Evolutionary conservation across 2,888 invertebrate genomes (phyloP), one percentile per base, ranked within the genome.

Genomic region (Drosophila affinis): DNA sequence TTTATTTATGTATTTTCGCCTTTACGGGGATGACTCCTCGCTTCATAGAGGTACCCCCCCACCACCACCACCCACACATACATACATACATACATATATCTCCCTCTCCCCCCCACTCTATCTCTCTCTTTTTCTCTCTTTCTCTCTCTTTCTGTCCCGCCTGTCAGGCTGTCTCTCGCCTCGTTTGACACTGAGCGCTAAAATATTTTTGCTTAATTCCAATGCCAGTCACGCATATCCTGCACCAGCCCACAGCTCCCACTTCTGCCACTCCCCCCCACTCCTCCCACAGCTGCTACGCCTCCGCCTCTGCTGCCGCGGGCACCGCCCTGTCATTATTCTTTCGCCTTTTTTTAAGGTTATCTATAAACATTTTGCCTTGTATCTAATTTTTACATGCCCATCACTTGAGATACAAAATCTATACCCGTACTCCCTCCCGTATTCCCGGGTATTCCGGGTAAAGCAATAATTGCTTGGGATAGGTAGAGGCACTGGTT

Each of bases 181-280:
- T 63, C 76, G 71, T 76, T 88, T 88, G 81, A 78, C 85, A 88
- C 79, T 64, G 71, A 79, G 55, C 61, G 64, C 72, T 68, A 62
- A 68, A 75, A 77, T 56, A 72, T 60, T 73, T 84, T 64, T 83
- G 81, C 81, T 88, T 85, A 81, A 85, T 85, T 88, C 79, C 73
- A 65, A 87, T 88, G 80, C 86, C 69, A 87, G 86, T 87, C 86
- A 87, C 89, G 86, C 89, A 82, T 87, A 87, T 87, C 86, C 86
- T 87, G 84, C 71, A 68, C 63, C 58, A 14, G 17, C 48, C 2
- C 29, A 4, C 32, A 32, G 7, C 18, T 12, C 5, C 24, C 14
- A n/a, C 21, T 14, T 17, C 17, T 18, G 14, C 21, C 9, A 14
- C 29, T 12, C 44, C 47, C 14, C 27, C n/a, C 32, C 18, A 5